Evolutionary conservation across 2,888 invertebrate genomes (phyloP), one percentile per base, ranked within the genome.

Genomic region (Dasysyrphus albostriatus): DNA sequence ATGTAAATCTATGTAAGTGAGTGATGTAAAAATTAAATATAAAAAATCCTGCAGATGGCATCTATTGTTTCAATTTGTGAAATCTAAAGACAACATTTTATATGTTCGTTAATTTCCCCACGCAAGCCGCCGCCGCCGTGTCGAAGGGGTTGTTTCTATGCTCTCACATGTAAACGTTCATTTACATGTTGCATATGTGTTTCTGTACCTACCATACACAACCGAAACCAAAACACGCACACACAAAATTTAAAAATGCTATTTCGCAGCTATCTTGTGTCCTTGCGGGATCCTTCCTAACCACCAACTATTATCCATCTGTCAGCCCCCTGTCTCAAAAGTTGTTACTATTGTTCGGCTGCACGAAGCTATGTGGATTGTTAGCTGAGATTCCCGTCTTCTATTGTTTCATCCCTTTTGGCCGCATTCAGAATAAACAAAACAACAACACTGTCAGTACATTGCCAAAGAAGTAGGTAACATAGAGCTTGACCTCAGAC

Each of bases 401-500:
- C 24, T 59, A 80, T 80, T 80, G 80, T 84, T 76, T 80, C 80
- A 73, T 70, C 49, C 67, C 19, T 76, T 84, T 54, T n/a, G 65
- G 76, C 58, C 76, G 80, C 76, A 79, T 75, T 63, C 65, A 61
- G 65, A 44, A 81, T 56, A 72, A 49, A 67, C 44, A 69, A 58
- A 75, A 70, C 63, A 77, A 19, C 19, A 79, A 47, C 47, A 47
- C 59, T 19, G 34, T 1, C 32, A 16, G 19, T 42, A 47, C n/a
- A 44, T 7, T 2, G n/a, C 29, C 19, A 24, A 4, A 61, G n/a
- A 42, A 58, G 44, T 47, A 78, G 81, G 69, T 77, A 82, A 82
- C 81, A 85, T 74, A 78, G n/a, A n/a, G 74, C 85, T 85, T 85
- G 85, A 85, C 81, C 85, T 85, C 85, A 85, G 85, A 81, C 85